Conservation (phyloP, 2,797 vertebrate genomes). For the Picus viridis region DNA sequence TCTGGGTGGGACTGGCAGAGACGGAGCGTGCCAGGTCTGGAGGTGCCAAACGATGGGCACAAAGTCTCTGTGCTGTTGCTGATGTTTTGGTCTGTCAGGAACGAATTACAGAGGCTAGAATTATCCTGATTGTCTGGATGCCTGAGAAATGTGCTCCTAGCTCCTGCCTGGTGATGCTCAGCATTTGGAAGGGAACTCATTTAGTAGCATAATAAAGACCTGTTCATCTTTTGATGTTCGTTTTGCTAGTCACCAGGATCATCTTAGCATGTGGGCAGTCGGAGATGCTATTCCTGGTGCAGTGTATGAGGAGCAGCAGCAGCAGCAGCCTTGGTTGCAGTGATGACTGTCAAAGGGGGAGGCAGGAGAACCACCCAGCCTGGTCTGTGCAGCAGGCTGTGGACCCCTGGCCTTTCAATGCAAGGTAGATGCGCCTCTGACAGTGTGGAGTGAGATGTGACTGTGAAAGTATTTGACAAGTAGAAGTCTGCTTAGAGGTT, state of each 20-base stretch:
- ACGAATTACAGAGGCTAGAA: conserved; percentile 42
- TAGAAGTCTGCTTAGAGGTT: neutral
- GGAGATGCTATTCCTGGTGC: conserved; percentile 57
- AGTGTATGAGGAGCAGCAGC: conserved; percentile 1
- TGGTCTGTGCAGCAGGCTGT: neutral
- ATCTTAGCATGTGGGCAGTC: conserved; percentile 42
- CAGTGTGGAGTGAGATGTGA: neutral
- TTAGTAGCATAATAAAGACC: neutral
- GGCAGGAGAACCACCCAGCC: neutral
- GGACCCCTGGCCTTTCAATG: neutral
- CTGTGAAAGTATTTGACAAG: neutral
- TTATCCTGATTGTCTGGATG: conserved; percentile 34
- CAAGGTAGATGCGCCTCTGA: fast-evolving
- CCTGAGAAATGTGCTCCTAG: conserved; percentile 16
- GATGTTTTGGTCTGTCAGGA: conserved; percentile 43
- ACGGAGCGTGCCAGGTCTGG: conserved; percentile 6
- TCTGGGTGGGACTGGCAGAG: conserved; percentile 63
- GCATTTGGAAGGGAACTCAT: conserved; percentile 16
- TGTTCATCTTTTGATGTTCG: neutral
- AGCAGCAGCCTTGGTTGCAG: neutral
- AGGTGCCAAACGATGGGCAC: conserved; percentile 46
- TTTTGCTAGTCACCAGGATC: conserved; percentile 36
- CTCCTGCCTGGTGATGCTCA: neutral
- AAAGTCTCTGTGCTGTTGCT: neutral
- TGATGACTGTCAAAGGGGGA: conserved; percentile 14